Evolutionary conservation across 1,140 invertebrate species (phyloP).

Genomic region (Nomia melanderi): DNA sequence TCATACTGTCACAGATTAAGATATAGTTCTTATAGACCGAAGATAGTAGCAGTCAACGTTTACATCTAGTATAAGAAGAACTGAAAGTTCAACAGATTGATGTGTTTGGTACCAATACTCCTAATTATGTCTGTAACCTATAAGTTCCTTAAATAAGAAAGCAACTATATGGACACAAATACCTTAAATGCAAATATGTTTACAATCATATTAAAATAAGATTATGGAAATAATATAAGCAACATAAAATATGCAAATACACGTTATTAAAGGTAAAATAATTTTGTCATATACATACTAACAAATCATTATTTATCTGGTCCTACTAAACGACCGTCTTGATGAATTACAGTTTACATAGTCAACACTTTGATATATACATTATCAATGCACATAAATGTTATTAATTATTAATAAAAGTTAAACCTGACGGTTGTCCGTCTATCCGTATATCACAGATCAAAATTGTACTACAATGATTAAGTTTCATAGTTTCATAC

Average conservation of each 20-base stretch:
- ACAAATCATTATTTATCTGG: slow-evolving; percentile 12
- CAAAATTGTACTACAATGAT: slow-evolving; percentile 12
- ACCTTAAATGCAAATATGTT: background rate
- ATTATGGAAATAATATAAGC: background rate
- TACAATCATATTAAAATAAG: background rate
- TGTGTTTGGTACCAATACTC: slow-evolving; percentile 6
- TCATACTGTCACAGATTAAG: background rate
- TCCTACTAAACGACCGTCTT: slow-evolving; percentile 37
- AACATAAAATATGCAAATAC: background rate
- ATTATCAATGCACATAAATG: background rate
- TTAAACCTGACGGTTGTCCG: slow-evolving; percentile 64
- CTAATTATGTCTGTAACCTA: slow-evolving; percentile 35
- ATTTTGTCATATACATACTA: background rate
- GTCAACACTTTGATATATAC: background rate
- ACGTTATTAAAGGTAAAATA: background rate
- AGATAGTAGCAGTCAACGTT: background rate
- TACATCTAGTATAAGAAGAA: slow-evolving; percentile 6
- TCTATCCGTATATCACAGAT: slow-evolving; percentile 60
- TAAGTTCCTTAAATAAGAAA: slow-evolving; percentile 10
- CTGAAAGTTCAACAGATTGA: background rate
- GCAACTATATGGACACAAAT: background rate
- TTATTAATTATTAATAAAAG: background rate
- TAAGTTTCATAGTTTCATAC: background rate
- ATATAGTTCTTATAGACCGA: background rate
- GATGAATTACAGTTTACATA: background rate